These are phyloP conservation scores for Pinctada fucata DNA, from an alignment of 2,888 invertebrate genomes.

Conservation along the genomic window DNA sequence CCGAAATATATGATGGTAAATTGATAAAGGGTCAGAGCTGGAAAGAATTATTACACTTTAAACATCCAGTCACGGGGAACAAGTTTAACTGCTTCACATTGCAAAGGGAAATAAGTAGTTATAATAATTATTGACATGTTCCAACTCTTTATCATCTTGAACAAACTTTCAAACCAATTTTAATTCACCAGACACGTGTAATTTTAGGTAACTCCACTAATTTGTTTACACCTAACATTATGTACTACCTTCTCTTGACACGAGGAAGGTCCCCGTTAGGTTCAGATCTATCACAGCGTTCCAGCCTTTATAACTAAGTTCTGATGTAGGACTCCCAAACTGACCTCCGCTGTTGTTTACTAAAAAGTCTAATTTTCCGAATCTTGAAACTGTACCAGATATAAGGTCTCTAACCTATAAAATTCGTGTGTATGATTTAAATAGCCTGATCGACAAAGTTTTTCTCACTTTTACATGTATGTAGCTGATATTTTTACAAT, in stretches of 20 bases:
- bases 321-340: conserved; percentile 74
- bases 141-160: too few relatives aligned
- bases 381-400: conserved; percentile 63
- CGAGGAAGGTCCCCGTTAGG: conserved; percentile 78
- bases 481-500: neutral
- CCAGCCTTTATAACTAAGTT: conserved; percentile 77
- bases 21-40: too few relatives aligned
- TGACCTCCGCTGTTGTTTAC: conserved; percentile 79
- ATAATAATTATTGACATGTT: too few relatives aligned
- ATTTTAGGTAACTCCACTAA: too few relatives aligned
- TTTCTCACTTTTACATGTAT: neutral
- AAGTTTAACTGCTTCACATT: too few relatives aligned
- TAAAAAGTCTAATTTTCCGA: conserved; percentile 77
- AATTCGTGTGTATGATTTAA: neutral
- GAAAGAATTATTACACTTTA: too few relatives aligned
- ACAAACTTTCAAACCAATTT: too few relatives aligned
- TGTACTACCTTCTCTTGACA: conserved; percentile 76
- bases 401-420: conserved; percentile 70
- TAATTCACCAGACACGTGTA: too few relatives aligned
- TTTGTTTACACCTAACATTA: neutral
- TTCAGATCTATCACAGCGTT: conserved; percentile 79
- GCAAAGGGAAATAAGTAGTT: too few relatives aligned
- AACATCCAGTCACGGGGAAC: too few relatives aligned
- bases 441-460: neutral
- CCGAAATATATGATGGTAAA: too few relatives aligned